Conservation (phyloP, 2,888 invertebrate species). For the Apamea sordens region DNA sequence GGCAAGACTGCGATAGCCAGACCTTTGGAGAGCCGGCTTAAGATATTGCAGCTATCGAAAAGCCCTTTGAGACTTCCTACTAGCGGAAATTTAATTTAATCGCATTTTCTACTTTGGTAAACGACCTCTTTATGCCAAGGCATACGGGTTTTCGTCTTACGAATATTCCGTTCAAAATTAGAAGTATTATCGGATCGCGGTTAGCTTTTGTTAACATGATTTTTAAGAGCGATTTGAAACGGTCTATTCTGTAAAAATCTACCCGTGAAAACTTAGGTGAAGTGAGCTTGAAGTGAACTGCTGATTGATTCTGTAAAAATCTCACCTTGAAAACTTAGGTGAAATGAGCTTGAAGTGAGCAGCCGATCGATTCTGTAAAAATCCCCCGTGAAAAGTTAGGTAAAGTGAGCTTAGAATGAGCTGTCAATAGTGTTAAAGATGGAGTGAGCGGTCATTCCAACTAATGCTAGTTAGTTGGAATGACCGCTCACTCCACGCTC, state of each 20-base stretch:
- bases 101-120: slow-evolving; percentile 85
- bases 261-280: neutral
- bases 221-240: slow-evolving; percentile 18
- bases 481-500: too few species aligned
- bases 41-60: slow-evolving; percentile 87
- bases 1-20: slow-evolving; percentile 73
- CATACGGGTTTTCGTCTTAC: slow-evolving; percentile 72
- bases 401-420: too few species aligned
- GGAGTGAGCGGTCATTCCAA: too few species aligned
- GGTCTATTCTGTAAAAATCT: neutral
- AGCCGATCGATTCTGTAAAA: too few species aligned
- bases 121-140: slow-evolving; percentile 77
- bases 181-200: slow-evolving; percentile 53
- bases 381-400: too few species aligned
- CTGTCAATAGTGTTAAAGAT: too few species aligned
- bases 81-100: slow-evolving; percentile 88
- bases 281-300: neutral
- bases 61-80: slow-evolving; percentile 86
- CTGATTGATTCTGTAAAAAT: too few species aligned
- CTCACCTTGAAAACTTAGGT: too few species aligned
- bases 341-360: too few species aligned
- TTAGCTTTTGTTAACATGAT: slow-evolving; percentile 44
- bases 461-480: too few species aligned
- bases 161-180: slow-evolving; percentile 74
- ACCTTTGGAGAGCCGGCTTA: slow-evolving; percentile 79